These are phyloP conservation scores for Mormyrops attenuatus DNA, from an alignment of 2,797 vertebrate species.

Conservation along the genomic window DNA sequence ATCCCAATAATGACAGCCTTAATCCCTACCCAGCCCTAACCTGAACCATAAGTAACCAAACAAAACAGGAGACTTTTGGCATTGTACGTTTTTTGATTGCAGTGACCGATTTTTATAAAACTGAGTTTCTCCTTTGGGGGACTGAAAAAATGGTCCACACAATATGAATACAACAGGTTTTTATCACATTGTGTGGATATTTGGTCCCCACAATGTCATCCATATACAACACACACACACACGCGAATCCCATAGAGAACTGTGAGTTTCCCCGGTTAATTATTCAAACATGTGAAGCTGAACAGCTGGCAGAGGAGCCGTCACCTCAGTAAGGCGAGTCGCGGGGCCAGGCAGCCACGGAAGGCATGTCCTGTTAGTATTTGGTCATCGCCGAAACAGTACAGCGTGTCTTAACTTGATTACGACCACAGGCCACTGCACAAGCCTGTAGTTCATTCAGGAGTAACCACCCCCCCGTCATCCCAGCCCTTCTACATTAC, in stretches of 20 bases:
- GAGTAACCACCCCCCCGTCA: background rate
- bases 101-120: background rate
- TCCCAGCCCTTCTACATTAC: background rate
- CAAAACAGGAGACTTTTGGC: background rate
- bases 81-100: background rate
- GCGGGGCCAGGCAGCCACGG: background rate
- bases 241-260: background rate
- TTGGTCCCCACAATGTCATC: background rate
- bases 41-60: background rate
- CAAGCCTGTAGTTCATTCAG: background rate
- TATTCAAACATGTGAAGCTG: slow-evolving; percentile 12
- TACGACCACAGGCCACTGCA: slow-evolving; percentile 27
- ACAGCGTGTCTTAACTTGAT: slow-evolving; percentile 34
- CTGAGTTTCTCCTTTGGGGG: background rate
- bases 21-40: background rate
- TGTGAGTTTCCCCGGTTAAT: background rate
- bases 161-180: background rate
- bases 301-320: slow-evolving; percentile 1
- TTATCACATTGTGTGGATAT: background rate
- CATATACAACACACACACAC: background rate
- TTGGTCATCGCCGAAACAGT: background rate
- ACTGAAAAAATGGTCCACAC: background rate
- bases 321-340: background rate
- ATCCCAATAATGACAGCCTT: background rate
- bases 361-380: slow-evolving; percentile 2